Evolutionary conservation across 2,113 vertebrate genomes (phyloP), one percentile per base, ranked within the genome.

Genomic region (Notothenia rossii): DNA sequence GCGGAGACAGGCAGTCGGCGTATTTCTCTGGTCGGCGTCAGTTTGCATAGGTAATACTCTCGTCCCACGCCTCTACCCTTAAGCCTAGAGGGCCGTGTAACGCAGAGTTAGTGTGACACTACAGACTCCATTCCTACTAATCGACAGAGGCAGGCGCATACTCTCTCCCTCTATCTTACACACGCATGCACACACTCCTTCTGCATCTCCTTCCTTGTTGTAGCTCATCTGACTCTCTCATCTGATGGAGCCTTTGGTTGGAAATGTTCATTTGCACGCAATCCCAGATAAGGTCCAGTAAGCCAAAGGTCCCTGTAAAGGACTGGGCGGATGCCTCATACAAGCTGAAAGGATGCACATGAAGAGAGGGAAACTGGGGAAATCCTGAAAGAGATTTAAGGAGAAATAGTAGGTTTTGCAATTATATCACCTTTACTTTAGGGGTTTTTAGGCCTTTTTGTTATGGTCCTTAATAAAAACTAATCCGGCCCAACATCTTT

Each of bases 11-110:
- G 48, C 62, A 81, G 40, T 65, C 60, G 5, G 43, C 54, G 46
- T 25, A 63, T 86, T 86, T 80, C 75, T 82, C 20, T 66, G 25
- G 60, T 48, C 49, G 15, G 76, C 18, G 51, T 84, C 74, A 72
- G 68, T 82, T 85, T 90, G 71, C 77, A 82, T 84, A 86, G 79
- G 85, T 90, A 88, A 91, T 86, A 64, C 74, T 50, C 83, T 85
- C 75, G 58, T 91, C 17, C 51, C 72, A 68, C 60, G 46, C 59
- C 48, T 81, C 78, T 79, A 79, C 36, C 22, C 72, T 70, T 15
- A 29, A 83, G 77, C 82, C 87, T 76, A 14, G 62, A 74, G 72
- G 65, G 62, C 60, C 36, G 3, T 48, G 62, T 82, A 72, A 71
- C 66, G 46, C 62, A 76, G 74, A 88, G 77, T 69, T 15, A 40